Evolutionary conservation across 2,113 vertebrate genomes (phyloP).

Genomic region (Cavia aperea): DNA sequence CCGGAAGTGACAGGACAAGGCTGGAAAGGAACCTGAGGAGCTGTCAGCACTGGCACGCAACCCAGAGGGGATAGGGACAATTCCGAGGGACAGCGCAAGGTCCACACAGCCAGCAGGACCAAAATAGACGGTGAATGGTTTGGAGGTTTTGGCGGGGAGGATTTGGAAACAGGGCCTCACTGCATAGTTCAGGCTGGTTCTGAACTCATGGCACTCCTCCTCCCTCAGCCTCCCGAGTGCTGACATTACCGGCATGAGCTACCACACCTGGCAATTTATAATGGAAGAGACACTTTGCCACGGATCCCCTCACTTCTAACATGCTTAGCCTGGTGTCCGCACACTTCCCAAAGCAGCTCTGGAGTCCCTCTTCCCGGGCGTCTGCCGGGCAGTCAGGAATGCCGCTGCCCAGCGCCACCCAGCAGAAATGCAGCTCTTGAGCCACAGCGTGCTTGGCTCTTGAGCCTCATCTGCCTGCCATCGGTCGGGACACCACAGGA

Average conservation of each 20-base stretch:
- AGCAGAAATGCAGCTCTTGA: not conserved
- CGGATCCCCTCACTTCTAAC: not conserved
- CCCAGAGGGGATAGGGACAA: not conserved
- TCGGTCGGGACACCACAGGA: rapidly evolving
- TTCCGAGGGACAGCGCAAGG: not conserved
- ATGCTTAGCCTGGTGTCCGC: not conserved
- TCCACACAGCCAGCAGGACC: not conserved
- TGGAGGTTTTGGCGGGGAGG: no score
- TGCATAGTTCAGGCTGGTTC: not conserved
- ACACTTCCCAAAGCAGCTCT: not conserved
- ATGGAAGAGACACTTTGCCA: not conserved
- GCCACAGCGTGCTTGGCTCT: not conserved
- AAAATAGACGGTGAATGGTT: not conserved
- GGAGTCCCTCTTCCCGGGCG: not conserved
- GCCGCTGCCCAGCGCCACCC: not conserved
- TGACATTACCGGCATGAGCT: not conserved
- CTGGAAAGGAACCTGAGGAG: not conserved
- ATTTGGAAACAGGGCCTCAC: not conserved
- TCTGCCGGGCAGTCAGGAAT: not conserved
- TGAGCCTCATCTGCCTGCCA: not conserved
- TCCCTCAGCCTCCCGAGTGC: not conserved
- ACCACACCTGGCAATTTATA: not conserved
- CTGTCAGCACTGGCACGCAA: not conserved
- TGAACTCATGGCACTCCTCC: not conserved
- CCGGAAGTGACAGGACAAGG: not conserved